Base-by-base conservation (phyloP, 2,888 invertebrate genomes). In the Trilocha varians region DNA sequence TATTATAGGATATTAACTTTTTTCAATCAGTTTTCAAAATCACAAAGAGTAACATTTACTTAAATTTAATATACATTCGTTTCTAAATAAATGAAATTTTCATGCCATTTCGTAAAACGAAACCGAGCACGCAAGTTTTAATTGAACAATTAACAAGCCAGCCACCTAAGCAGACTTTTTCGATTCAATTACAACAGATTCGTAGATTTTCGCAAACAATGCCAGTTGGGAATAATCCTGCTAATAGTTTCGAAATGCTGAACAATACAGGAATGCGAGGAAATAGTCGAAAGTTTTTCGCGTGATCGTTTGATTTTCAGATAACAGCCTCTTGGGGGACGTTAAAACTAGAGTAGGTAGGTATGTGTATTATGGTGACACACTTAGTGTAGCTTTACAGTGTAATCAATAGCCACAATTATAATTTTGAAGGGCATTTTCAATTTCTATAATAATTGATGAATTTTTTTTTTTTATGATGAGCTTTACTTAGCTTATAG, bases 211-310 rank as follows among this genome's bases (percentile, higher is more conserved):
- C 17, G 34, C 25, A 42, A 42, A 44, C 35, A 34, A 33, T 40
- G 32, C 13, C 39, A 44, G 41, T 32, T 42, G 40, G 36, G 38
- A 42, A 46, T 44, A 49, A 44, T 47, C 39, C 40, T 37, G 46
- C 47, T 46, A 53, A 55, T 45, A 44, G 47, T 55, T 54, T 49
- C 43, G 42, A 55, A 62, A 56, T 54, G 52, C 41, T 47, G 52
- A 55, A 56, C 59, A 58, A 60, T 51, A 52, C 44, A 48, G 50
- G 45, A 45, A 55, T 51, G 51, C 57, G 48, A 49, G 50, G 51
- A 56, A 52, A 62, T 55, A 57, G 52, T 59, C 47, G 57, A 62
- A 65, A 62, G 54, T 58, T 63, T 57, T 57, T 49, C 52, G 25
- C 25, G 49, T 48, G 50, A 55, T 53, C 49, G 53, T 51, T 57